These are phyloP conservation scores for Hippoglossus hippoglossus DNA, from an alignment of 2,797 vertebrate genomes.

Conservation along the genomic window DNA sequence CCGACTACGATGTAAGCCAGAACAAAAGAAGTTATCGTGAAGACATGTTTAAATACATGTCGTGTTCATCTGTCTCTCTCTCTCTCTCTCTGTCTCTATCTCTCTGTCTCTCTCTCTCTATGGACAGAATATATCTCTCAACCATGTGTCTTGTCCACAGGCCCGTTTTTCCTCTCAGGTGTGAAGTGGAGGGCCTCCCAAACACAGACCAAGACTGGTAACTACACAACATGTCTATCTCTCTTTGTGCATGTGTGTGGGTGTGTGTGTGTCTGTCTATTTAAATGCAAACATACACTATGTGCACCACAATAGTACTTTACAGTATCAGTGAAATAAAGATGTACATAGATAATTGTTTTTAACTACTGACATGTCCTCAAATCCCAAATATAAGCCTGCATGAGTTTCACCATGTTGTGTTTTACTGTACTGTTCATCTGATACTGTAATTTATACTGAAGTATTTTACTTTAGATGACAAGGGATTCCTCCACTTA, in stretches of 20 bases:
- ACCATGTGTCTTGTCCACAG: conserved; percentile 40
- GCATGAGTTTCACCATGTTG: no score
- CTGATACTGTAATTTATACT: not conserved
- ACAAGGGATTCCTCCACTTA: not conserved
- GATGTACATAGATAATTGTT: not conserved
- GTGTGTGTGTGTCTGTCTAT: conserved; percentile 13
- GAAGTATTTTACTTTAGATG: not conserved
- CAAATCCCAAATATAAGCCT: not conserved
- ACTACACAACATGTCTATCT: conserved; percentile 33
- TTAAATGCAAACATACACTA: not conserved
- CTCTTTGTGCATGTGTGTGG: not conserved
- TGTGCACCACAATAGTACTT: not conserved
- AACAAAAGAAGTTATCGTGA: conserved; percentile 9
- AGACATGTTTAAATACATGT: not conserved
- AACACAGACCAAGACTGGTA: conserved; percentile 83
- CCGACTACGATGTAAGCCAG: not conserved
- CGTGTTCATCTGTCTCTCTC: not conserved
- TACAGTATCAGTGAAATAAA: not conserved
- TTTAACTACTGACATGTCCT: not conserved
- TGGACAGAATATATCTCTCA: conserved; percentile 4
- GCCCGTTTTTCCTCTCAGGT: conserved; percentile 64
- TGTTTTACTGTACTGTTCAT: no score
- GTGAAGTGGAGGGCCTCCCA: conserved; percentile 80
- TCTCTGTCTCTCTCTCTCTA: not conserved
- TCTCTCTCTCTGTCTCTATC: not conserved